Evolutionary conservation across 2,113 vertebrate genomes (phyloP).

Genomic region (Misgurnus anguillicaudatus): DNA sequence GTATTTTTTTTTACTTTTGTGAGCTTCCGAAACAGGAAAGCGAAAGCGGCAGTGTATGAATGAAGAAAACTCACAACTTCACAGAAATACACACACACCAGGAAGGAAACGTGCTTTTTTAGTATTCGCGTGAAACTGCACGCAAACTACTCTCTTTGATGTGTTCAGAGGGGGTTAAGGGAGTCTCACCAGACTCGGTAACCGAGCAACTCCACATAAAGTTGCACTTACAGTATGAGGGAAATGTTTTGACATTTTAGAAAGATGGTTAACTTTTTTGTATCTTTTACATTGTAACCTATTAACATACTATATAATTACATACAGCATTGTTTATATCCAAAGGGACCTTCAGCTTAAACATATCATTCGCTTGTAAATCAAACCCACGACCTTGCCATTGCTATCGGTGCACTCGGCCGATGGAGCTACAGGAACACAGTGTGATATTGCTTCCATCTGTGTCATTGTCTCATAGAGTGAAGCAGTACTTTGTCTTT

Average conservation of each 20-base stretch:
- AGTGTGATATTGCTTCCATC: neutral
- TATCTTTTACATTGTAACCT: neutral
- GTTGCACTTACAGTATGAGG: neutral
- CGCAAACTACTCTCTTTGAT: slow-evolving; percentile 39
- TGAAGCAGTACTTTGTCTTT: slow-evolving; percentile 1
- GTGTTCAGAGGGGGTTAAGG: slow-evolving; percentile 11
- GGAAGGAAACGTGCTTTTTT: slow-evolving; percentile 70
- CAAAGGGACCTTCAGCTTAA: too few species aligned
- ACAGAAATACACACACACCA: slow-evolving; percentile 63
- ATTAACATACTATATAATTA: too few species aligned
- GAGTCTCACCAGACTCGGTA: neutral
- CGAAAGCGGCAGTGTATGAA: slow-evolving; percentile 69
- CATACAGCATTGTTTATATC: too few species aligned
- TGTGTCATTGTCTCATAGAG: neutral
- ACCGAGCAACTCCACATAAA: slow-evolving; percentile 3
- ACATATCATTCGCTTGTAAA: too few species aligned
- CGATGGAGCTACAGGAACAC: neutral
- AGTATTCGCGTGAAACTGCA: slow-evolving; percentile 47
- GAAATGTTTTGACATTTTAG: too few species aligned
- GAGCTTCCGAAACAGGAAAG: slow-evolving; percentile 65
- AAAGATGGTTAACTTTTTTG: neutral
- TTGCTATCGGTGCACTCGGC: too few species aligned
- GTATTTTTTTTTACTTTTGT: slow-evolving; percentile 36
- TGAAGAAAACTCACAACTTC: slow-evolving; percentile 68
- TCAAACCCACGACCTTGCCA: too few species aligned